Evolutionary conservation across 1,140 invertebrate species (phyloP), one percentile per base, ranked within the genome.

Genomic region (Mylabris phalerata): DNA sequence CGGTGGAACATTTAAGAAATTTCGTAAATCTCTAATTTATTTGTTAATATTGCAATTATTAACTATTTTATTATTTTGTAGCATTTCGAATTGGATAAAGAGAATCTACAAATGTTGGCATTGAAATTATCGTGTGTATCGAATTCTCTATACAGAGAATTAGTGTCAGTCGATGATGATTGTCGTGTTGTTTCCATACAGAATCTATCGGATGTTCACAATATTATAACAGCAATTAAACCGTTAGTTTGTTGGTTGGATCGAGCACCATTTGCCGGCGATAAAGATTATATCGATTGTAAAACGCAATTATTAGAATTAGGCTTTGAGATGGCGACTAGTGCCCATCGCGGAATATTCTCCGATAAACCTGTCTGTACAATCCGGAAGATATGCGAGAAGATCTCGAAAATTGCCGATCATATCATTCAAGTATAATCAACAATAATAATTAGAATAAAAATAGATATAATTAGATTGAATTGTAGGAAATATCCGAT

Each of bases 41-140:
- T 13, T n/a, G 9, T 46, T 2, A 3, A 47, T n/a, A 32, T 32
- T 7, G 3, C 4, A 32, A 32, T 32, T 4, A 32, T 46, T 62
- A 24, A 19, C 19, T 19, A 19, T 19, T 19, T 19, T 1, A 19
- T 19, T 32, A 46, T 58, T 59, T 80, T 82, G 38, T 74, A 92
- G 89, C 89, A 95, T 71, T 95, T 93, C 81, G 90, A 93, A 69
- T 75, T 93, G 60, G 87, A 93, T 61, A 84, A 89, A 62, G 93
- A 96, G 76, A 95, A 94, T 75, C 77, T 96, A 27, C 93, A 96
- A 75, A 82, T 90, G 59, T 75, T 95, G 59, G 90, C 93, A 1
- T 75, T 95, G 50, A 83, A 89, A 59, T 76, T 96, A 38, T 90
- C 89, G 0, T 93, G 90, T 65, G 85, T 88, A 59, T 88, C 92